Conservation (phyloP, 2,797 vertebrate genomes). For the Apodemus agrarius region DNA sequence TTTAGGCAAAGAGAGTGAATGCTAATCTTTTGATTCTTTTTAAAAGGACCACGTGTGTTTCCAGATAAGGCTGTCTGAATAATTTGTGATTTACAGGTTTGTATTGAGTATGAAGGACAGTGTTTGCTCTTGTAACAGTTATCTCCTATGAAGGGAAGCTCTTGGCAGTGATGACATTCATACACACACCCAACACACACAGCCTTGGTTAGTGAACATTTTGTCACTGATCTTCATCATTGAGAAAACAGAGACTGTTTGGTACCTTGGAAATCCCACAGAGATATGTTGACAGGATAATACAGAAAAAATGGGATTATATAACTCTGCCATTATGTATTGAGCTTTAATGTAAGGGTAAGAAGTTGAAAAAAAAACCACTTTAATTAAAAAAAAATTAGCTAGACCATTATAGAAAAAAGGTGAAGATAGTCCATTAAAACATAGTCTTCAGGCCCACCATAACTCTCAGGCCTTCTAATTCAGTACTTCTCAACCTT, state of each 20-base stretch:
- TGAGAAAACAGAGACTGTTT: neutral
- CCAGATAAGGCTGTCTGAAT: neutral
- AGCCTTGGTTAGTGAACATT: slow-evolving; percentile 20
- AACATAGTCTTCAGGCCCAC: neutral
- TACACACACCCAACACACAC: neutral
- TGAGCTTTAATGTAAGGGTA: slow-evolving; percentile 39
- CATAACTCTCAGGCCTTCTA: slow-evolving; percentile 29
- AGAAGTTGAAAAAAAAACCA: neutral
- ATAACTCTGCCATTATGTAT: neutral
- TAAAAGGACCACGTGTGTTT: slow-evolving; percentile 14
- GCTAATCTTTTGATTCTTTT: slow-evolving; percentile 10
- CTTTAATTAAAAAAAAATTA: slow-evolving; percentile 51
- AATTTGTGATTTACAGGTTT: neutral
- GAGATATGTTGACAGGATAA: neutral
- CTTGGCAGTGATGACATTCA: slow-evolving; percentile 5
- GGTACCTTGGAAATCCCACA: neutral
- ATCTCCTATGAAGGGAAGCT: slow-evolving; percentile 28
- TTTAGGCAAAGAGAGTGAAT: slow-evolving; percentile 51
- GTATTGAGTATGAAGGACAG: neutral
- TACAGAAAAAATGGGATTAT: neutral
- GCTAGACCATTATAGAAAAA: slow-evolving; percentile 15
- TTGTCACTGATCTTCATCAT: slow-evolving; percentile 36
- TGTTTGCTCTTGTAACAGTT: neutral
- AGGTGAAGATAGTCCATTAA: slow-evolving; percentile 45
- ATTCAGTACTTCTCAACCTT: slow-evolving; percentile 58